Base-by-base conservation (phyloP, 2,797 vertebrate genomes). In the Lerista edwardsae region DNA sequence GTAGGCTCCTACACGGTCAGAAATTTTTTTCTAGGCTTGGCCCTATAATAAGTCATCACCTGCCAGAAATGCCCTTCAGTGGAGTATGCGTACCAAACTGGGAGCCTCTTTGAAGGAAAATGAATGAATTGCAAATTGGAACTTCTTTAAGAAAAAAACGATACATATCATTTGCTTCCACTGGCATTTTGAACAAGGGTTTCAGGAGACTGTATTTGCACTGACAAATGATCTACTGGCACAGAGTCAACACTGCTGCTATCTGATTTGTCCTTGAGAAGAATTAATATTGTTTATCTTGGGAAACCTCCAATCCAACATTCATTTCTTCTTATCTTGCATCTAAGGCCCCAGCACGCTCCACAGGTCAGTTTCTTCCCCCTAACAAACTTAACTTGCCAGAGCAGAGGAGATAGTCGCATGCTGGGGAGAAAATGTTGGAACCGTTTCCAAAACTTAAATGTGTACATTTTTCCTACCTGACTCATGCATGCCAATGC, bases 211-310 rank as follows among this genome's bases (percentile, higher is more conserved):
- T 77, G 31, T 71, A 61, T 84, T 71, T 29, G 41, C 41, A 69
- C 44, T 51, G 74, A 44, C 51, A 71, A 31, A n/a, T 77, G 74
- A 64, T 85, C 68, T 80, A 36, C 36, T 31, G 55, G 47, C 34
- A 31, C 34, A n/a, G n/a, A 68, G 29, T 59, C 62, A 68, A 69
- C 78, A n/a, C n/a, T n/a, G 47, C 19, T 51, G 27, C 36, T 71
- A 82, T 81, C 73, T 76, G 79, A 62, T 69, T 75, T 47, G 44
- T 85, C n/a, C 72, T 68, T 57, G 34, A 47, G 61, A 29, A 36
- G 72, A 68, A 80, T 86, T 59, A 59, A 69, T 75, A 75, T 34
- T 36, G 51, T 75, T 80, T 75, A 69, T 85, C 65, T 75, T 69
- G 51, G n/a, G 57, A 10, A 79, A 64, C 57, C 12, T 73, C 67